These are phyloP conservation scores for Rynchops niger DNA, from an alignment of 2,113 vertebrate species.

Conservation along the genomic window DNA sequence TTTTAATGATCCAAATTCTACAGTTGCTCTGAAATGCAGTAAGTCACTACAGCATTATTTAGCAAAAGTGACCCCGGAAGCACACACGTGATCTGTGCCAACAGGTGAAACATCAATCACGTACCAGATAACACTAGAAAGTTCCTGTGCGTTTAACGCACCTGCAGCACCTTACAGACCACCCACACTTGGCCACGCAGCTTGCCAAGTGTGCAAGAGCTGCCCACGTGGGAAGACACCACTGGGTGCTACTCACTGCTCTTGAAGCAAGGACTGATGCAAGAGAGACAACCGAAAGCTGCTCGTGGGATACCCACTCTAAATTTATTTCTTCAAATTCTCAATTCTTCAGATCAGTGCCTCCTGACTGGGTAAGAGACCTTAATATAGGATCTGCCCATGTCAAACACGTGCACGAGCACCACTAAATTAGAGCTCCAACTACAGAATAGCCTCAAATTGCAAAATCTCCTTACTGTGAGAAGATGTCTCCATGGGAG, in stretches of 20 bases:
- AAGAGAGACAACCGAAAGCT: background rate
- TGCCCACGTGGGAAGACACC: background rate
- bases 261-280: background rate
- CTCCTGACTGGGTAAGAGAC: background rate
- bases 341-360: background rate
- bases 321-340: background rate
- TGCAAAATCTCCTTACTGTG: slow-evolving; percentile 81
- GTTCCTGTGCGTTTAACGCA: background rate
- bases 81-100: rapidly evolving
- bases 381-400: too few species aligned
- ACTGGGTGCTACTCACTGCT: background rate
- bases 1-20: background rate
- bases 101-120: background rate
- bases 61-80: background rate
- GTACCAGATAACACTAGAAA: background rate
- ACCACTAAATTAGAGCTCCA: background rate
- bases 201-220: background rate
- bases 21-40: background rate
- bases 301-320: background rate
- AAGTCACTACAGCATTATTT: background rate
- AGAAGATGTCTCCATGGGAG: slow-evolving; percentile 98
- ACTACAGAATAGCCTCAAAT: background rate
- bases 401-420: rapidly evolving
- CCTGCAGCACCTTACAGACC: background rate
- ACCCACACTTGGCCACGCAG: rapidly evolving